Conservation (phyloP, 2,888 invertebrate species). For the Sympetrum striolatum region DNA sequence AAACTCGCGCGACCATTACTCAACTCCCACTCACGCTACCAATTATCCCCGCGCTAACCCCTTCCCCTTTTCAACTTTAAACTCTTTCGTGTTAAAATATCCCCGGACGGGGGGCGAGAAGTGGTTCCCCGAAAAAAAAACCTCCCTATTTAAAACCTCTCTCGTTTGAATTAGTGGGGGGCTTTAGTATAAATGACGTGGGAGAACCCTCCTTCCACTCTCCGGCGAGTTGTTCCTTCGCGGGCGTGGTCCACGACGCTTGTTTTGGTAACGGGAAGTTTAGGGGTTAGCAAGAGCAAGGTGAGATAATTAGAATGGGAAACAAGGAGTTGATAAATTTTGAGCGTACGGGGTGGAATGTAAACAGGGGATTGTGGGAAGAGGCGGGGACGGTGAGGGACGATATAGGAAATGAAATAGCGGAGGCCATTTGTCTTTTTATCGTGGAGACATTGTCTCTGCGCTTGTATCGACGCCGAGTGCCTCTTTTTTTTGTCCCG, state of each 20-base stretch:
- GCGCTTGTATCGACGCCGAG: not conserved
- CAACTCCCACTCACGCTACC: conserved; percentile 27
- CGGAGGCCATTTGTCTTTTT: not conserved
- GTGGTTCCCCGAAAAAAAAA: not conserved
- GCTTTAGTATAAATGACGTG: conserved; percentile 17
- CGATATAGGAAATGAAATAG: not conserved
- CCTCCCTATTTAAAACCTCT: not conserved
- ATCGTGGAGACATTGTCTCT: not conserved
- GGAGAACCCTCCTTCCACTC: not conserved
- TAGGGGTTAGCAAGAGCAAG: not conserved
- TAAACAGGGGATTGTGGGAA: not conserved
- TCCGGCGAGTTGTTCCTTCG: not conserved
- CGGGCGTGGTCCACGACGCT: not conserved
- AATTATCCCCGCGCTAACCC: not conserved
- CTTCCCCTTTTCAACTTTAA: not conserved
- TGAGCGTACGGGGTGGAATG: not conserved
- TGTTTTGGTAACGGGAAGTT: not conserved
- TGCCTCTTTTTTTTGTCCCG: not conserved
- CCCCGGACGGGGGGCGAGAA: not conserved
- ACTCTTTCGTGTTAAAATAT: not conserved
- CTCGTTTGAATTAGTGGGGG: not conserved
- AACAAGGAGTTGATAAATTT: conserved; percentile 19
- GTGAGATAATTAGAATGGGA: conserved; percentile 12
- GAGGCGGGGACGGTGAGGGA: not conserved
- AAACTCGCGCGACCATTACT: not conserved